Conservation (phyloP, 2,113 vertebrate species). For the Caranx melampygus region DNA sequence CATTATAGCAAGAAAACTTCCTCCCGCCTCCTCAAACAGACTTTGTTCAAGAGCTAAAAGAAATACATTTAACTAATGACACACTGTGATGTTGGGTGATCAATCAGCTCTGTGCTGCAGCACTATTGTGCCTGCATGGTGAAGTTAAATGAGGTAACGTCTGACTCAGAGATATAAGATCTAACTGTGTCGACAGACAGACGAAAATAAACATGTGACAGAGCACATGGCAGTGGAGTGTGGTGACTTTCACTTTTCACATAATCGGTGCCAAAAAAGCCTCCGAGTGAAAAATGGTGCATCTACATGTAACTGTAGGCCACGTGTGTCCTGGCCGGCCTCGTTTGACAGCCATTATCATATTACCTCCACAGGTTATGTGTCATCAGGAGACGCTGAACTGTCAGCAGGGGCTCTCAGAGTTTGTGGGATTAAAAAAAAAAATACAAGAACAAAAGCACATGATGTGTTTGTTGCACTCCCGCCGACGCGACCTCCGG, state of each 20-base stretch:
- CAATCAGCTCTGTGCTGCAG: background rate
- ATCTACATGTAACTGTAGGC: background rate
- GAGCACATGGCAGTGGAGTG: background rate
- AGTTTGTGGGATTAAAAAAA: background rate
- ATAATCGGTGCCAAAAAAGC: background rate
- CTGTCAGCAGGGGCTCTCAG: background rate
- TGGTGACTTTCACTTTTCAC: background rate
- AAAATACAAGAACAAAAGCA: conserved; percentile 8
- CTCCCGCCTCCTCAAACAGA: background rate
- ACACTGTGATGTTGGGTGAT: conserved; percentile 15
- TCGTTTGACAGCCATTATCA: background rate
- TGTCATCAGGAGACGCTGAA: background rate
- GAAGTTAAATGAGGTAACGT: conserved; percentile 30
- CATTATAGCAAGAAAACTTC: conserved; percentile 22
- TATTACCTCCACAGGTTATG: conserved; percentile 1
- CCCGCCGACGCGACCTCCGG: conserved; percentile 25
- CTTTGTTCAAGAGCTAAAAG: conserved; percentile 16
- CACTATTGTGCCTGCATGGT: background rate
- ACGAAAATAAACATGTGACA: background rate
- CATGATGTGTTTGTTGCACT: background rate
- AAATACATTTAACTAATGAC: background rate
- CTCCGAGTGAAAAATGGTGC: background rate
- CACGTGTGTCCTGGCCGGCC: background rate
- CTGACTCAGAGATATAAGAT: background rate
- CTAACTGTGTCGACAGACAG: background rate